phyloP scores from a whole-genome alignment of 2,888 invertebrate genomes.

The Cordilura impudica region DNA sequence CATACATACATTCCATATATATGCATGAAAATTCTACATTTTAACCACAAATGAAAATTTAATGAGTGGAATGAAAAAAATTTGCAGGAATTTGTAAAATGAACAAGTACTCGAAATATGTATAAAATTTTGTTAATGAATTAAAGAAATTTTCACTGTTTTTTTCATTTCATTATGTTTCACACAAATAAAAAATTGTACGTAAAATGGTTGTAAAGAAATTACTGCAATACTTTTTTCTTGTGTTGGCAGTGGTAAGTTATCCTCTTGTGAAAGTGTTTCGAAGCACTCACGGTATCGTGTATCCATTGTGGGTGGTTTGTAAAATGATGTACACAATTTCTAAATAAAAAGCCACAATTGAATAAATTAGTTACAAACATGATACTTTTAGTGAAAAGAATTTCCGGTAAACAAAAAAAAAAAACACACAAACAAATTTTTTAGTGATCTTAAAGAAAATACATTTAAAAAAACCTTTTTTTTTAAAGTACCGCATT shows the following conservation, averaged over 20 bases:
- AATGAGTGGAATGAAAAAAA: no score
- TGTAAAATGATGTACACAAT: background rate
- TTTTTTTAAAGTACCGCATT: no score
- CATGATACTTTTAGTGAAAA: background rate
- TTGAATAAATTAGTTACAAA: background rate
- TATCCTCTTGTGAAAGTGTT: background rate
- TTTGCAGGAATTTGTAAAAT: no score
- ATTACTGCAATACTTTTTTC: background rate
- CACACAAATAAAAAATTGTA: no score
- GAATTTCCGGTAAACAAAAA: background rate
- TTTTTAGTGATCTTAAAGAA: background rate
- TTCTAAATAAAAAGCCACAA: background rate
- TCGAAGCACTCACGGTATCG: background rate
- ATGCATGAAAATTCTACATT: no score
- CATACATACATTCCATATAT: no score
- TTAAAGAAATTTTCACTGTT: no score
- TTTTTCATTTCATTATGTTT: no score
- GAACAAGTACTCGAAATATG: no score
- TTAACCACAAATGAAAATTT: no score
- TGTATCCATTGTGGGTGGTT: constrained; percentile 24
- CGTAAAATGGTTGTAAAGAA: background rate
- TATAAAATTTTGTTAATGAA: no score
- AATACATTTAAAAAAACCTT: background rate
- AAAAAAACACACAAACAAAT: background rate
- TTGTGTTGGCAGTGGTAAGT: background rate